Evolutionary conservation across 1,140 invertebrate genomes (phyloP).

Genomic region (Tetramorium parvispinum): DNA sequence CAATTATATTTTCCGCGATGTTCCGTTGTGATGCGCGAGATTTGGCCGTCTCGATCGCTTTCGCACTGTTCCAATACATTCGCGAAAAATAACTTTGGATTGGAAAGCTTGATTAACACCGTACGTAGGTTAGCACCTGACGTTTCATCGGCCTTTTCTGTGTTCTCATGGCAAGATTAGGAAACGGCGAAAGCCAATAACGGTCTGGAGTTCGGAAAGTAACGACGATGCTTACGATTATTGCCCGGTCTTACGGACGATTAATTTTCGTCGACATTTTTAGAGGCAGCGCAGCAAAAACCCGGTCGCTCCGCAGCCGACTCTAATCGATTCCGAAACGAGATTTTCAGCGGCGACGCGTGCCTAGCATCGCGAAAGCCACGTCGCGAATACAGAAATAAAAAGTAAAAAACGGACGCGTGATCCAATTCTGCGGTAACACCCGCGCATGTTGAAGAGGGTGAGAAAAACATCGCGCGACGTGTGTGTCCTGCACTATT

Average conservation of each 20-base stretch:
- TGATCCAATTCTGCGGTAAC: conserved; percentile 57
- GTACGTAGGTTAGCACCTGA: conserved; percentile 12
- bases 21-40: background rate
- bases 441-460: conserved; percentile 7
- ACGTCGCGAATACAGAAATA: conserved; percentile 26
- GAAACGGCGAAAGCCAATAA: conserved; percentile 14
- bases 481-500: conserved; percentile 17
- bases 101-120: conserved; percentile 25
- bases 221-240: conserved; percentile 55
- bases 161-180: background rate
- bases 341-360: conserved; percentile 65
- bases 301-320: background rate
- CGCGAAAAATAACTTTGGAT: background rate
- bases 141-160: conserved; percentile 7
- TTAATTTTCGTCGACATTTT: conserved; percentile 69
- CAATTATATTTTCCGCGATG: background rate
- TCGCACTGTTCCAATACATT: background rate
- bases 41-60: background rate
- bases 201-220: conserved; percentile 40
- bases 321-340: conserved; percentile 66
- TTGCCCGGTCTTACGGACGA: conserved; percentile 52
- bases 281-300: conserved; percentile 36
- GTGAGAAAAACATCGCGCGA: conserved; percentile 13
- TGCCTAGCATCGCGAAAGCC: conserved; percentile 36
- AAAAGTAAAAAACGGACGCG: conserved; percentile 10